Base-by-base conservation (phyloP, 2,888 invertebrate species). In the Campopleginae sp. region DNA sequence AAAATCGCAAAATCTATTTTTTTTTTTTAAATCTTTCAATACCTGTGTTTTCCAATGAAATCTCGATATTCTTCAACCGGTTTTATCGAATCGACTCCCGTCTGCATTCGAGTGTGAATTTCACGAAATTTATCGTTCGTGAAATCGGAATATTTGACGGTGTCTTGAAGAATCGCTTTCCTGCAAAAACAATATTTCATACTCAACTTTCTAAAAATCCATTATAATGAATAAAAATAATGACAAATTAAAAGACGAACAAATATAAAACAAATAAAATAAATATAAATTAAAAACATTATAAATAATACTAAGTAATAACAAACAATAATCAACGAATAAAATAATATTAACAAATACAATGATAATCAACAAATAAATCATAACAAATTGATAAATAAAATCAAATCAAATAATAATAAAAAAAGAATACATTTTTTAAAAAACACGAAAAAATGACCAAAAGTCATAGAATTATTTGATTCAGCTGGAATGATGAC, bases 11-110 rank as follows among this genome's bases (percentile, higher is more conserved):
- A 46, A 14, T 31, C 23, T n/a, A 23, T 46, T 23, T 46, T 14
- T 19, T 44, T 10, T 38, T 68, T n/a, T 31, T 10, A 27, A 71
- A 17, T 65, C 0, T 58, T 48, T 72, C 94, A 95, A 94, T 94
- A 98, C 98, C 97, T 98, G 94, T 98, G 96, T 94, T 97, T 98
- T 91, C 97, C 97, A 86, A 97, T 96, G 91, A 98, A 98, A 91
- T 98, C 97, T 93, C 96, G 96, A 93, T 98, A 98, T 94, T 98
- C 98, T 88, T 97, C 97, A 86, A 96, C 95, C 19, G 98, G 98
- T 94, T 96, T 96, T 86, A 98, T 96, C 86, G 95, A 95, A 91
- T 97, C 96, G 88, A 98, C 96, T 89, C 96, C 96, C 84, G 95
- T 95, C 92, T 97, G 97, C 89, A 98, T 96, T 91, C 96, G 96